A percentile compares a stretch with the other conserved stretches of the same genome.
phyloP scores from a whole-genome alignment of 1,140 invertebrate genomes.

The Panagrolaimus sp. region DNA sequence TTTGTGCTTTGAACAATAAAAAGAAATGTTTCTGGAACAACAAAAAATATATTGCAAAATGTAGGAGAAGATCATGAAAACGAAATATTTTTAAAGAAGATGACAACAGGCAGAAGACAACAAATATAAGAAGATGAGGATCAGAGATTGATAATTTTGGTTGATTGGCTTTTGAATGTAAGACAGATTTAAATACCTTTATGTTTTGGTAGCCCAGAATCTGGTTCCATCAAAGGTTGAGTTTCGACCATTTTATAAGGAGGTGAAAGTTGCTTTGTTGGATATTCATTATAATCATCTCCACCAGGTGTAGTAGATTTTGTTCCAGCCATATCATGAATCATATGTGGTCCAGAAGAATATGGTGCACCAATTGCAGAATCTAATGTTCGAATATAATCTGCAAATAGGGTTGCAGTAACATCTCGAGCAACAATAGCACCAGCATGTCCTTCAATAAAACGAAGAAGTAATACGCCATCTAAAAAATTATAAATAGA shows the following conservation, averaged over 20 bases:
- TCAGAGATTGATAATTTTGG: too few relatives aligned
- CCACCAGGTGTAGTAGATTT: background rate
- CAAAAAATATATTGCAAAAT: too few relatives aligned
- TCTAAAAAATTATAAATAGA: constrained; percentile 27
- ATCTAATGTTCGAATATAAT: background rate
- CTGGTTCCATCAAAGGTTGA: background rate
- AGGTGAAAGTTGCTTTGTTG: background rate
- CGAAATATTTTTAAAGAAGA: too few relatives aligned
- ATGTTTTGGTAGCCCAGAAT: background rate
- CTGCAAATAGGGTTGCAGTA: background rate
- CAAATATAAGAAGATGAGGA: too few relatives aligned
- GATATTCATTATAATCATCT: constrained; percentile 1
- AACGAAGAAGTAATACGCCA: constrained; percentile 51
- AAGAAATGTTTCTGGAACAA: too few relatives aligned
- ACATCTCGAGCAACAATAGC: constrained; percentile 49
- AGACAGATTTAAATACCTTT: too few relatives aligned
- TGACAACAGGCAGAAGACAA: too few relatives aligned
- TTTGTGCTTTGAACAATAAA: too few relatives aligned
- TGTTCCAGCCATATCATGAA: background rate
- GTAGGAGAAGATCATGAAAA: too few relatives aligned
- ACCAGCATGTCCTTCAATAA: constrained; percentile 56
- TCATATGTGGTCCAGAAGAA: background rate
- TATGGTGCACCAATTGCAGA: background rate
- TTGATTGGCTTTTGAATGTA: too few relatives aligned
- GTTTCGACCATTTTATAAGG: background rate